Percentiles rank a stretch among this genome's conserved stretches.
phyloP scores from a whole-genome alignment of 2,113 vertebrate genomes.

The Strigops habroptila region DNA sequence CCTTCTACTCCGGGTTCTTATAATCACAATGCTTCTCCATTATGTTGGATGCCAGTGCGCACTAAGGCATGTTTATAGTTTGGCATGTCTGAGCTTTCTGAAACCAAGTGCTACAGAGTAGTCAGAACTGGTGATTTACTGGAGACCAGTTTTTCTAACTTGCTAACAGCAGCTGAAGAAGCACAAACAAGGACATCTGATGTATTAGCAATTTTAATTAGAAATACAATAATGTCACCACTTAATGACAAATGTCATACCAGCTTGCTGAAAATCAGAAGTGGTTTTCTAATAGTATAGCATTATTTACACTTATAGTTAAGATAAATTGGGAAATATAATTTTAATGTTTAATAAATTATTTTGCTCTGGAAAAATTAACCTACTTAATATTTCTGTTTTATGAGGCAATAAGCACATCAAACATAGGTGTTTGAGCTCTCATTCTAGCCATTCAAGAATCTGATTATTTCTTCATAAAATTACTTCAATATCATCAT shows the following conservation, averaged over 20 bases:
- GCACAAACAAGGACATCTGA: neutral
- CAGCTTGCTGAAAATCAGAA: neutral
- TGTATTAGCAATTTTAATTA: neutral
- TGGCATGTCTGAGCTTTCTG: neutral
- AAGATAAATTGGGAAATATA: neutral
- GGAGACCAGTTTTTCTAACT: neutral
- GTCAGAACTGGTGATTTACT: neutral
- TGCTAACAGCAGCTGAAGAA: neutral
- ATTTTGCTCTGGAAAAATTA: neutral
- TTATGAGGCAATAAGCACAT: neutral
- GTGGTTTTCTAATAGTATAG: neutral
- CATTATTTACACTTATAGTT: neutral
- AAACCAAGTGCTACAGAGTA: neutral
- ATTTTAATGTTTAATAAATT: neutral
- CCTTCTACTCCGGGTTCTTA: neutral
- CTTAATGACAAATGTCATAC: neutral
- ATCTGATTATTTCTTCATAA: neutral
- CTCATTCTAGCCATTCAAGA: neutral
- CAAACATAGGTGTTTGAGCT: neutral
- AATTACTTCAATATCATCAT: neutral
- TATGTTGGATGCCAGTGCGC: fast-evolving
- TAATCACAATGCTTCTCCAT: neutral
- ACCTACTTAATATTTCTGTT: neutral
- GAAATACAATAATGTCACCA: neutral
- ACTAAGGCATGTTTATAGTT: neutral